A percentile compares a stretch with the other conserved stretches of the same genome.
Conservation (phyloP, 2,888 invertebrate genomes). For the Ophraella communa region DNA sequence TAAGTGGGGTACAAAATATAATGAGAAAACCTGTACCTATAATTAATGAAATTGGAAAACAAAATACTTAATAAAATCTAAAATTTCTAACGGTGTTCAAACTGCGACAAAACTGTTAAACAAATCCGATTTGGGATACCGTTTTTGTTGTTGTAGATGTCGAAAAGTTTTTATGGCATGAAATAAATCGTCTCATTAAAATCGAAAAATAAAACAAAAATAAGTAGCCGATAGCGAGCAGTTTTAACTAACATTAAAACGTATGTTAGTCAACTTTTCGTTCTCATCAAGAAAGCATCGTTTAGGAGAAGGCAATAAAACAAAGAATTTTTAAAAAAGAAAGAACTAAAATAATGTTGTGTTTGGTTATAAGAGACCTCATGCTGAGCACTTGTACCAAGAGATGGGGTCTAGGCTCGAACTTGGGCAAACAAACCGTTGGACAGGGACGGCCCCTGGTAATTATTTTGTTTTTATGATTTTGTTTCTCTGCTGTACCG, state of each 20-base stretch:
- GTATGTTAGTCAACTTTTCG: constrained; percentile 29
- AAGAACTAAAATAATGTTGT: constrained; percentile 41
- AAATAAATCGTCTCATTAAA: background rate
- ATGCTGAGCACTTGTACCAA: constrained; percentile 43
- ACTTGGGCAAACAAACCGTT: constrained; percentile 22
- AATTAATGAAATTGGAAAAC: no score
- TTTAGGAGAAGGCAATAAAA: constrained; percentile 45
- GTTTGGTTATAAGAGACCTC: constrained; percentile 42
- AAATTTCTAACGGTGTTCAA: no score
- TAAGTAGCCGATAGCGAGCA: constrained; percentile 8
- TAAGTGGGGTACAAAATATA: no score
- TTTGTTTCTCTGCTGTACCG: no score
- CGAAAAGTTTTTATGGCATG: no score
- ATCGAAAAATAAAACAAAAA: background rate
- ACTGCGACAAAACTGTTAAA: no score
- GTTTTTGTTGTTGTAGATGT: no score
- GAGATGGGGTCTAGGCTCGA: constrained; percentile 36
- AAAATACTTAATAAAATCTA: no score
- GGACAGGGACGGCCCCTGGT: constrained; percentile 17
- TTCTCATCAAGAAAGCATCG: constrained; percentile 40
- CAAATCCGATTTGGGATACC: no score
- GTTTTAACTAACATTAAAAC: constrained; percentile 11
- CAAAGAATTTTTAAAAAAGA: constrained; percentile 44
- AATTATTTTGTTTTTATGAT: no score
- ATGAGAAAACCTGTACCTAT: no score